Conservation (phyloP, 2,888 invertebrate species). For the Patella ulyssiponensis region DNA sequence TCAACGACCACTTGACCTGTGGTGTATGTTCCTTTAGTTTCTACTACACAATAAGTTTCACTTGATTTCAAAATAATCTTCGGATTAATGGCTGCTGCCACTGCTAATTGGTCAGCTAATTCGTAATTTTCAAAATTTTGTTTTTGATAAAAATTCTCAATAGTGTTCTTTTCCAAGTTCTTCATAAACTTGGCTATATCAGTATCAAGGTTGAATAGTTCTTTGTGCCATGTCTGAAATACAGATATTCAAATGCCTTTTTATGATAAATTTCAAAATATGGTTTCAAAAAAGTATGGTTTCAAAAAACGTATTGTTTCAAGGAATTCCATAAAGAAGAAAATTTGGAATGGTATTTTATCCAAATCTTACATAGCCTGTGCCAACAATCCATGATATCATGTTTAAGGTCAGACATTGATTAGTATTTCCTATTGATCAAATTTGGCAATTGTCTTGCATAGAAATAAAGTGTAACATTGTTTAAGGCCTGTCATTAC, state of each 20-base stretch:
- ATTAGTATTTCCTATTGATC: no score
- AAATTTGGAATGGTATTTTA: no score
- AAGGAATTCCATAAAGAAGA: no score
- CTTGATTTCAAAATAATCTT: neutral
- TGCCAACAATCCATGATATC: no score
- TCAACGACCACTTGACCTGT: slow-evolving; percentile 43
- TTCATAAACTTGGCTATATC: slow-evolving; percentile 23
- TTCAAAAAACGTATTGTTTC: no score
- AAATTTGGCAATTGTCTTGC: no score
- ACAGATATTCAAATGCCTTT: neutral
- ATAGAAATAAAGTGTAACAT: no score
- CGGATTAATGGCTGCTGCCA: slow-evolving; percentile 16
- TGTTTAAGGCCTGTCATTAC: no score
- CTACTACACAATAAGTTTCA: slow-evolving; percentile 34
- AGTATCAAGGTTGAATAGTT: slow-evolving; percentile 24
- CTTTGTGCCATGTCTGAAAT: slow-evolving; percentile 40
- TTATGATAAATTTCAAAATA: no score
- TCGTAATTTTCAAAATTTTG: neutral
- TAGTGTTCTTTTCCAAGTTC: slow-evolving; percentile 28
- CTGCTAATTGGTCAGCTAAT: slow-evolving; percentile 19
- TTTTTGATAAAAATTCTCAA: slow-evolving; percentile 27
- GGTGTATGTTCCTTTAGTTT: slow-evolving; percentile 34
- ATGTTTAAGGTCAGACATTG: no score
- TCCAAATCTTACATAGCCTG: no score
- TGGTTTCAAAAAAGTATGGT: no score